Conservation (phyloP, 2,113 vertebrate genomes). For the Rhea pennata region DNA sequence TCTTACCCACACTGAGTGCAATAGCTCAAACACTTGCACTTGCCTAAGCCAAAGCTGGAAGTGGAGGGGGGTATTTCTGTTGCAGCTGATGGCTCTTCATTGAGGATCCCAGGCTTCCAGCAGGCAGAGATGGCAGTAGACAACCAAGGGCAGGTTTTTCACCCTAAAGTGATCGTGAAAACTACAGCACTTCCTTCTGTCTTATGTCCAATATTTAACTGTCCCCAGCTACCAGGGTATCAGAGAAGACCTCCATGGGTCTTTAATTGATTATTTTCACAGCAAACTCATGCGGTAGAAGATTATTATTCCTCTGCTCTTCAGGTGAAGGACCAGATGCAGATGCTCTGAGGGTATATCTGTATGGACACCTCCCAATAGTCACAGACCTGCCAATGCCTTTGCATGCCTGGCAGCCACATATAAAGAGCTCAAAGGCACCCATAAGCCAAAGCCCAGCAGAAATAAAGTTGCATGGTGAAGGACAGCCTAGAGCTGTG, state of each 20-base stretch:
- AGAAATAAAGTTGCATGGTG: background rate
- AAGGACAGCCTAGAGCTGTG: background rate
- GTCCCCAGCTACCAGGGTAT: background rate
- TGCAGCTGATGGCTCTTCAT: background rate
- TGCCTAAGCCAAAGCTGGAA: background rate
- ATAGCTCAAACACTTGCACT: background rate
- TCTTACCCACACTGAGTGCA: background rate
- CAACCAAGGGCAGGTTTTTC: background rate
- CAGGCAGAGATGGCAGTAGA: background rate
- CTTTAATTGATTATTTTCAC: background rate
- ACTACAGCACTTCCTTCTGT: background rate
- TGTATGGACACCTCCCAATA: background rate
- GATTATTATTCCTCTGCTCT: background rate
- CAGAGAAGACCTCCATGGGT: background rate
- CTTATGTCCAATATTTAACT: background rate
- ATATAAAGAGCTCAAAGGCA: background rate
- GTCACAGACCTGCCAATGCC: background rate
- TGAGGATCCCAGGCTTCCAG: background rate
- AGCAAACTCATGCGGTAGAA: background rate
- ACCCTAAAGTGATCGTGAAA: background rate
- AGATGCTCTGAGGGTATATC: fast-evolving
- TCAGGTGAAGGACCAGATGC: background rate
- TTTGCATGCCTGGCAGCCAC: background rate
- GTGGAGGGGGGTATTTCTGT: background rate
- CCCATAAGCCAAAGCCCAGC: background rate